phyloP scores from a whole-genome alignment of 1,140 invertebrate species.

The Drosophila trapezifrons region DNA sequence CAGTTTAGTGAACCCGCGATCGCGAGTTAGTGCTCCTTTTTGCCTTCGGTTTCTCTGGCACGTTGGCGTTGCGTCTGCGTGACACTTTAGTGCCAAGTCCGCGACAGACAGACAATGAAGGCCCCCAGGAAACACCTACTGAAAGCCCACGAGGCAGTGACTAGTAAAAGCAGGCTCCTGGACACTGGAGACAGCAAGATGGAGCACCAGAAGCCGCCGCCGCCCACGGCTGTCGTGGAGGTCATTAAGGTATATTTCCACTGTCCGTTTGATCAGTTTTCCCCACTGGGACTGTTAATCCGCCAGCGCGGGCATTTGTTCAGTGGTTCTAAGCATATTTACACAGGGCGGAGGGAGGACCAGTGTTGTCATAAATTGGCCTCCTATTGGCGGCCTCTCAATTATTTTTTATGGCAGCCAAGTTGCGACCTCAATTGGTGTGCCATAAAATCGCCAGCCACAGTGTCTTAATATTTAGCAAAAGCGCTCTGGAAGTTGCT shows the following conservation, averaged over 20 bases:
- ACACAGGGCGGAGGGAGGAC: slow-evolving; percentile 1
- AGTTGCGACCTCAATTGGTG: slow-evolving; percentile 61
- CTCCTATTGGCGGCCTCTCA: slow-evolving; percentile 29
- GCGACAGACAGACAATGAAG: slow-evolving; percentile 6
- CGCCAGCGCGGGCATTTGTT: too few relatives aligned
- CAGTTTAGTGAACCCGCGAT: slow-evolving; percentile 69
- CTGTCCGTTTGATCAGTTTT: background rate
- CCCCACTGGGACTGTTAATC: slow-evolving; percentile 7
- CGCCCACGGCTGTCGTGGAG: slow-evolving; percentile 21
- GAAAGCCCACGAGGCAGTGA: background rate
- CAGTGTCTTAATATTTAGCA: slow-evolving; percentile 41
- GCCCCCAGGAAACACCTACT: slow-evolving; percentile 4
- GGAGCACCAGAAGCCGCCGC: slow-evolving; percentile 9
- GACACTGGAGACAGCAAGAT: slow-evolving; percentile 6
- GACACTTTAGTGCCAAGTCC: slow-evolving; percentile 7
- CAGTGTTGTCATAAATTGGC: slow-evolving; percentile 27
- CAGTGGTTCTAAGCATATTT: slow-evolving; percentile 2
- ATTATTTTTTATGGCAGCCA: slow-evolving; percentile 40
- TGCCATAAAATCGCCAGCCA: slow-evolving; percentile 52
- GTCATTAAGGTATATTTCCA: slow-evolving; percentile 41
- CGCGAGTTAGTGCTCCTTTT: slow-evolving; percentile 46
- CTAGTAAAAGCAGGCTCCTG: slow-evolving; percentile 1
- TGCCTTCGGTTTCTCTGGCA: slow-evolving; percentile 26
- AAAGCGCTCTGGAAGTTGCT: slow-evolving; percentile 39
- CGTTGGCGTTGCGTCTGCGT: slow-evolving; percentile 63